A percentile compares a stretch with the other conserved stretches of the same genome.
Evolutionary conservation across 2,888 invertebrate species (phyloP).

Genomic region (Leucophora obtusa): DNA sequence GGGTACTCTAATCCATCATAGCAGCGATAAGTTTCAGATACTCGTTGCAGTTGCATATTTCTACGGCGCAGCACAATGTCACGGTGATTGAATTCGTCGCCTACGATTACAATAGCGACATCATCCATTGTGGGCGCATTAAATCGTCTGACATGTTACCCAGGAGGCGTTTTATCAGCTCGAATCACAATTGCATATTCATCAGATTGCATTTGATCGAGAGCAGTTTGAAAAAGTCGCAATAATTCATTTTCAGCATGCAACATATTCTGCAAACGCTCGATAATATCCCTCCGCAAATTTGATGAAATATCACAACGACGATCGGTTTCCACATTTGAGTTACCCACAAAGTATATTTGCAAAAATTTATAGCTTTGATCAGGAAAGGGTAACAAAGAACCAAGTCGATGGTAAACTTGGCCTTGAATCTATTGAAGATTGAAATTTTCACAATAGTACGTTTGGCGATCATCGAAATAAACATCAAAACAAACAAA

Average conservation of each 20-base stretch:
- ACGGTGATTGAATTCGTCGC: constrained; percentile 69
- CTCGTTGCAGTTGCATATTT: constrained; percentile 64
- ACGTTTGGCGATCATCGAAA: too few relatives aligned
- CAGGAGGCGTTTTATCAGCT: too few relatives aligned
- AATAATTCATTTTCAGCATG: constrained; percentile 70
- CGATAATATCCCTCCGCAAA: background rate
- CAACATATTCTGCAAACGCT: constrained; percentile 50
- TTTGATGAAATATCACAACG: too few relatives aligned
- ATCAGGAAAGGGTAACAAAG: constrained; percentile 64
- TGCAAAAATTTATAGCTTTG: constrained; percentile 34
- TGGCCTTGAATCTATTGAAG: too few relatives aligned
- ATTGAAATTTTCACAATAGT: too few relatives aligned
- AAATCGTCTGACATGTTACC: too few relatives aligned
- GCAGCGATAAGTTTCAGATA: constrained; percentile 65
- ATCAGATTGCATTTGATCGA: too few relatives aligned
- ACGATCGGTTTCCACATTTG: too few relatives aligned
- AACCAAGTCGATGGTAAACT: constrained; percentile 36
- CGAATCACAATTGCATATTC: too few relatives aligned
- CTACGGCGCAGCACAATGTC: constrained; percentile 71
- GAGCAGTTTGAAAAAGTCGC: constrained; percentile 70
- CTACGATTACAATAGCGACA: constrained; percentile 74
- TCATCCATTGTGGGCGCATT: constrained; percentile 74
- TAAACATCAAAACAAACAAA: too few relatives aligned
- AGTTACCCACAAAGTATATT: constrained; percentile 13
- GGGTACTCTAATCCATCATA: constrained; percentile 69